Evolutionary conservation across 1,140 invertebrate genomes (phyloP), one percentile per base, ranked within the genome.

Genomic region (Bicyclus anynana): DNA sequence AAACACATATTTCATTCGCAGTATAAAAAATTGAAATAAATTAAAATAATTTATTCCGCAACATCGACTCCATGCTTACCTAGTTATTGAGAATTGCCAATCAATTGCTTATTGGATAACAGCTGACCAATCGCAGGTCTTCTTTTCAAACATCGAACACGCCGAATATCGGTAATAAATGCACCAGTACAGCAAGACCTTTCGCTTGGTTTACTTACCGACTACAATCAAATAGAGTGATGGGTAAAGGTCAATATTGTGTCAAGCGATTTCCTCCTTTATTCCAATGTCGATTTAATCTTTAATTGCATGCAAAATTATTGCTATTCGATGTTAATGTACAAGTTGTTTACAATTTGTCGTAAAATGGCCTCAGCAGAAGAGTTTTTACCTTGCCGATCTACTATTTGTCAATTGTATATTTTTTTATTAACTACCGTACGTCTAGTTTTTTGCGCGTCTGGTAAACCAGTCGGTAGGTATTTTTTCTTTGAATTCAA

Each of bases 41-140:
- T 66, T 62, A 66, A 56, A 62, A 55, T 55, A 59, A 59, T 53
- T 59, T 59, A 59, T 59, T 59, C 57, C 44, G 18, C 53, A 35
- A 53, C 55, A 46, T 9, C 59, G 67, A 59, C 62, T 66, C 59
- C 55, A 59, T 55, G 18, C 49, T 59, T 62, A 56, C 46, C 49
- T 53, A 65, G 59, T 58, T 58, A 62, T 60, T 61, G 62, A n/a
- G 17, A 55, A 49, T 54, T 49, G 56, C 68, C 64, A 58, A 67
- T 63, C 65, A 71, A 63, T 67, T 21, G 38, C 56, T 60, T 35
- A 72, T 69, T 72, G 69, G 69, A 44, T 21, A 52, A 48, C 23
- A 59, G n/a, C 44, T 51, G 57, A 54, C 69, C 69, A 72, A 72
- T 72, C 9, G 42, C 33, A 27, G 48, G 10, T 51, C 55, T 44